Conservation (phyloP, 2,888 invertebrate genomes). For the Trilocha varians region DNA sequence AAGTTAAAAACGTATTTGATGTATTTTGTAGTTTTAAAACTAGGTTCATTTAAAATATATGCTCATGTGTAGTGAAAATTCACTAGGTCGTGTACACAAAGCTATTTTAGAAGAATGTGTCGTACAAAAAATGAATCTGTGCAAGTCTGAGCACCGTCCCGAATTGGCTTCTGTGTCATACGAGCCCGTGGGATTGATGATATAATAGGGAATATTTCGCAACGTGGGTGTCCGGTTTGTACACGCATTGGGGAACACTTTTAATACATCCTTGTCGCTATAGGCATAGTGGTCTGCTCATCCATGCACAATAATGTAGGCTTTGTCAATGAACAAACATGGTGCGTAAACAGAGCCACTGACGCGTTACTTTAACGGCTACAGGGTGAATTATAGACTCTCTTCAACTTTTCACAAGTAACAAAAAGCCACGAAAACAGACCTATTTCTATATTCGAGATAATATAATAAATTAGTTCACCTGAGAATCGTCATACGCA, state of each 20-base stretch:
- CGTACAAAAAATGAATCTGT: conserved; percentile 47
- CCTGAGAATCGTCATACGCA: no score
- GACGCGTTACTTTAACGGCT: conserved; percentile 27
- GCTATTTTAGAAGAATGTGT: conserved; percentile 42
- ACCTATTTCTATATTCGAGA: no score
- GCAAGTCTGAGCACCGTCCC: conserved; percentile 40
- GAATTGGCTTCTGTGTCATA: conserved; percentile 56
- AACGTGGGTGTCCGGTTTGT: conserved; percentile 63
- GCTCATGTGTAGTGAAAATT: conserved; percentile 10
- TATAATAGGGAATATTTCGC: conserved; percentile 53
- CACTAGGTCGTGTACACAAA: conserved; percentile 39
- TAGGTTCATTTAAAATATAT: neutral
- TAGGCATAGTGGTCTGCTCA: conserved; percentile 38
- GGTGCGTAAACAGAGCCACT: conserved; percentile 41
- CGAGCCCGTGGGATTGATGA: conserved; percentile 59
- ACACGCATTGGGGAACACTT: conserved; percentile 51
- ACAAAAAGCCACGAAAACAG: no score
- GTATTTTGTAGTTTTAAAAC: neutral
- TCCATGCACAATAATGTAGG: conserved; percentile 46
- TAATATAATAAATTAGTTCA: no score
- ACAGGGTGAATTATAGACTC: conserved; percentile 19
- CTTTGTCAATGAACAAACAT: conserved; percentile 52
- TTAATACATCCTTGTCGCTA: conserved; percentile 39
- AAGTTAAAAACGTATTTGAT: neutral
- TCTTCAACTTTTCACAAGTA: no score